Conservation (phyloP, 2,888 invertebrate species). For the Cenopis cana region DNA sequence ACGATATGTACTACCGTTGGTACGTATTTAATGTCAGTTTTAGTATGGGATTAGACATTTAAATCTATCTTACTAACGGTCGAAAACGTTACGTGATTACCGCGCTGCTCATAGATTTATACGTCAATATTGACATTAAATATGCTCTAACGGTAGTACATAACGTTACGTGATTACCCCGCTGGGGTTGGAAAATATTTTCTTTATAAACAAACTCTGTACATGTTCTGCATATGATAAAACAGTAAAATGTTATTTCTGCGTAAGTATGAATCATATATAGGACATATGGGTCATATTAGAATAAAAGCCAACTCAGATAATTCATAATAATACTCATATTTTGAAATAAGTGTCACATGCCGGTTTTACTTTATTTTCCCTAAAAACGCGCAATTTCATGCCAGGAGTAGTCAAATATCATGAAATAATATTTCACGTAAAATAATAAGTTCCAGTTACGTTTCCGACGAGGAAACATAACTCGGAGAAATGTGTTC, state of each 20-base stretch:
- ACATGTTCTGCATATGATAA: neutral
- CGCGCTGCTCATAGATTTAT: too few relatives aligned
- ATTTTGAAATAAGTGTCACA: neutral
- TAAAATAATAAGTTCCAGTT: slow-evolving; percentile 41
- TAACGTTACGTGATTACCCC: too few relatives aligned
- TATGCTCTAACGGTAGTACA: too few relatives aligned
- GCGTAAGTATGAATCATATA: too few relatives aligned
- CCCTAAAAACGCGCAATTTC: slow-evolving; percentile 22
- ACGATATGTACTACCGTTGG: too few relatives aligned
- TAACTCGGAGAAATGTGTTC: slow-evolving; percentile 38
- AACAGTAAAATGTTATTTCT: neutral
- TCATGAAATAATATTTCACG: slow-evolving; percentile 32
- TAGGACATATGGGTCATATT: neutral
- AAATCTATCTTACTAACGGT: too few relatives aligned
- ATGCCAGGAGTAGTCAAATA: slow-evolving; percentile 25
- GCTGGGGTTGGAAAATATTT: slow-evolving; percentile 7
- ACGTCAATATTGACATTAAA: too few relatives aligned
- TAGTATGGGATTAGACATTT: too few relatives aligned
- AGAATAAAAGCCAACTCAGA: neutral
- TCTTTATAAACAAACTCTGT: slow-evolving; percentile 8
- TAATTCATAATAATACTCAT: neutral
- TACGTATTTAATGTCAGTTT: too few relatives aligned
- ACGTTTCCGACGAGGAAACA: slow-evolving; percentile 36
- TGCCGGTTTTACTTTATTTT: slow-evolving; percentile 1
- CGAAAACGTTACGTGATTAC: too few relatives aligned